These are phyloP conservation scores for Diaphora mendica DNA, from an alignment of 2,888 invertebrate species.

Conservation along the genomic window DNA sequence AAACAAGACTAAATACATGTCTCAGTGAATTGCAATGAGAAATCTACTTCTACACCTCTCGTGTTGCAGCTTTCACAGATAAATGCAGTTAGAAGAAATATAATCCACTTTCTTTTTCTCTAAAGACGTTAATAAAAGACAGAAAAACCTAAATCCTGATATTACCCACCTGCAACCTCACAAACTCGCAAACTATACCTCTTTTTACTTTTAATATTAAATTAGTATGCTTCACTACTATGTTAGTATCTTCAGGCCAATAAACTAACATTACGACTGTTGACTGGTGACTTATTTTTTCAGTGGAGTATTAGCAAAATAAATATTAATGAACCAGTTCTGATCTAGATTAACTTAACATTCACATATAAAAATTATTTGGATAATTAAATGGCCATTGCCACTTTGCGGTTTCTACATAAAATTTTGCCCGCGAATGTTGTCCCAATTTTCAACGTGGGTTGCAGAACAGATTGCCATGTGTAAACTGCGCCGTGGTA, in stretches of 20 bases:
- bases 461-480: neutral
- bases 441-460: neutral
- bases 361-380: slow-evolving; percentile 12
- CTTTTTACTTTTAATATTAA: neutral
- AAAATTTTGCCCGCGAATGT: neutral
- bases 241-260: slow-evolving; percentile 1
- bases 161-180: too few species aligned
- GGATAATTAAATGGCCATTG: slow-evolving; percentile 15
- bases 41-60: too few species aligned
- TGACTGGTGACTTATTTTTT: slow-evolving; percentile 2
- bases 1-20: neutral
- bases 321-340: slow-evolving; percentile 13
- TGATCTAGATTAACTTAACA: slow-evolving; percentile 2
- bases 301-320: slow-evolving; percentile 10
- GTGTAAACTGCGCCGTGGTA: neutral
- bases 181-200: too few species aligned
- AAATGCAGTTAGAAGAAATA: slow-evolving; percentile 8
- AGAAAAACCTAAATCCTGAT: too few species aligned
- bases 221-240: neutral
- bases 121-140: too few species aligned
- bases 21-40: neutral
- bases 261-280: neutral
- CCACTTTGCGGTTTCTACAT: neutral
- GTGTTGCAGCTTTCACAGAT: slow-evolving; percentile 5
- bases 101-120: slow-evolving; percentile 11